Conservation (phyloP, 2,797 vertebrate genomes). For the Hyperoplus lanceolatus region DNA sequence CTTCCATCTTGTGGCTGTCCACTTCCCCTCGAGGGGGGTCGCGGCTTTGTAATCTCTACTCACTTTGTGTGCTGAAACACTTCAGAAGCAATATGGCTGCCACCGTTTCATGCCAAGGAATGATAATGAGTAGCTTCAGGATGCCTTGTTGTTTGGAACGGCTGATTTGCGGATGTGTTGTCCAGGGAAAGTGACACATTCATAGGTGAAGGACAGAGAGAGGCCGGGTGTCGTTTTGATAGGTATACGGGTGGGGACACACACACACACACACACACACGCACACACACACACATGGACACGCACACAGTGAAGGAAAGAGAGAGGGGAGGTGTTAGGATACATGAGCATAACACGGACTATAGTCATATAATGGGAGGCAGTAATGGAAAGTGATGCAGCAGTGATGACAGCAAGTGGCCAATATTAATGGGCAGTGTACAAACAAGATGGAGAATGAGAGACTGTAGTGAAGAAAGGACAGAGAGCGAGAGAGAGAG, state of each 20-base stretch:
- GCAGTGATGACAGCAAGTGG: not conserved
- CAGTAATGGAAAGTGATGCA: slow-evolving; percentile 24
- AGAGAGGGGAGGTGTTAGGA: slow-evolving; percentile 10
- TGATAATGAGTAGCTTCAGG: slow-evolving; percentile 75
- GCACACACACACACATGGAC: too few species aligned
- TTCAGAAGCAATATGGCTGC: slow-evolving; percentile 67
- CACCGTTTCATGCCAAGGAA: slow-evolving; percentile 66
- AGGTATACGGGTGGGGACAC: too few species aligned
- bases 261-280: too few species aligned
- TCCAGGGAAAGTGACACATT: slow-evolving; percentile 42
- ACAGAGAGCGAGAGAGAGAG: not conserved
- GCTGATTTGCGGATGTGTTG: slow-evolving; percentile 28
- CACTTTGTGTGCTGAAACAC: slow-evolving; percentile 61
- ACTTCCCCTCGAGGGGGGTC: slow-evolving; percentile 26
- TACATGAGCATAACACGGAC: not conserved
- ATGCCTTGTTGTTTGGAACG: slow-evolving; percentile 64
- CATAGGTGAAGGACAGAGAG: not conserved
- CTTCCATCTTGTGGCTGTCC: slow-evolving; percentile 54
- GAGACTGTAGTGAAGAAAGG: not conserved
- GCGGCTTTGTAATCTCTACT: slow-evolving; percentile 40
- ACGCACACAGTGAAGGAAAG: not conserved
- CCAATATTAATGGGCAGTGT: slow-evolving; percentile 19
- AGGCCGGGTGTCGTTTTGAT: not conserved
- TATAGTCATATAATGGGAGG: slow-evolving; percentile 40
- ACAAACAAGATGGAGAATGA: slow-evolving; percentile 5